Percentiles rank a stretch among this genome's conserved stretches.
Evolutionary conservation across 2,113 vertebrate genomes (phyloP).

Genomic region (Pithys albifrons): DNA sequence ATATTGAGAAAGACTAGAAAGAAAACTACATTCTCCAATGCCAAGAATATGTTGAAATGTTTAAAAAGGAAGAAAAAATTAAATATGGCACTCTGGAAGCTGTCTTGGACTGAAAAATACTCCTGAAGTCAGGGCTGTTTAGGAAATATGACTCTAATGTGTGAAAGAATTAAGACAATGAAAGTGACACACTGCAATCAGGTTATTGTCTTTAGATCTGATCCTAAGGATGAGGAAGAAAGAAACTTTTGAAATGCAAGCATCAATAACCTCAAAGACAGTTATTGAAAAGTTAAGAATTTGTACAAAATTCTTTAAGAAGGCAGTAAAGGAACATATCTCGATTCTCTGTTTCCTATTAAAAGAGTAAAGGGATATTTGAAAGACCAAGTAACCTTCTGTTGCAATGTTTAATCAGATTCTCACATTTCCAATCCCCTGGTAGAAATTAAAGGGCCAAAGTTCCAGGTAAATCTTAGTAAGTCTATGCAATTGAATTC

Average conservation of each 20-base stretch:
- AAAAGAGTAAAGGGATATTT: background rate
- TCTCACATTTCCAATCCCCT: background rate
- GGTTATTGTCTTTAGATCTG: background rate
- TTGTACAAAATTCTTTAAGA: background rate
- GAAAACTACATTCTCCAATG: fast-evolving
- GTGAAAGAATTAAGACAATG: background rate
- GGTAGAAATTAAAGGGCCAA: background rate
- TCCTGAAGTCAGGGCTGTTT: background rate
- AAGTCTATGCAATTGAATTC: background rate
- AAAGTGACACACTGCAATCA: background rate
- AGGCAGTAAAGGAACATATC: background rate
- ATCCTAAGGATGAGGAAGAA: background rate
- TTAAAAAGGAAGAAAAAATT: background rate
- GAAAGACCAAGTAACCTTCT: background rate
- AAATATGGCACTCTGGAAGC: background rate
- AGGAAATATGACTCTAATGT: background rate
- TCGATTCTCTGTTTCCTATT: background rate
- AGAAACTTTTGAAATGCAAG: background rate
- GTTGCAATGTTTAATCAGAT: background rate
- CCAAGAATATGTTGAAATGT: background rate
- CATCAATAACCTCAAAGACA: background rate
- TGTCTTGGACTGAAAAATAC: background rate
- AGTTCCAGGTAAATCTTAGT: background rate
- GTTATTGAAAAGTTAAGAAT: background rate
- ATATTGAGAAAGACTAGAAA: background rate